A percentile compares a stretch with the other conserved stretches of the same genome.
phyloP scores from a whole-genome alignment of 2,797 vertebrate genomes.

The Gymnoscopelus microlampas region DNA sequence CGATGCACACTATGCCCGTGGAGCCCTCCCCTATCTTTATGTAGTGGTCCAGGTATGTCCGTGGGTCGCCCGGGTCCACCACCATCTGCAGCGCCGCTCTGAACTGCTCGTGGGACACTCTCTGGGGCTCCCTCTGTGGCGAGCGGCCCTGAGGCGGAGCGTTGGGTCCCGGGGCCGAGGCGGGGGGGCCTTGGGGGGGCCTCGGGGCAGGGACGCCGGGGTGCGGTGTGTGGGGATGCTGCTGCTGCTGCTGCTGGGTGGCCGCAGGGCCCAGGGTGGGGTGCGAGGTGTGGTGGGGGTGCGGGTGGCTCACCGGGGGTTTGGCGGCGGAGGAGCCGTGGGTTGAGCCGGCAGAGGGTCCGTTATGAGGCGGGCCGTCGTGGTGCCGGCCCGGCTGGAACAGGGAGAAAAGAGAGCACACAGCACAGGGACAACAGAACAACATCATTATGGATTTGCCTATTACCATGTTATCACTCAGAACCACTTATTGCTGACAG shows the following conservation, averaged over 20 bases:
- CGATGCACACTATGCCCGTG: slow-evolving; percentile 94
- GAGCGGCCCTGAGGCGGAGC: slow-evolving; percentile 78
- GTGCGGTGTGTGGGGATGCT: slow-evolving; percentile 65
- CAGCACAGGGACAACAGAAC: background rate
- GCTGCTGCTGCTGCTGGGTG: slow-evolving; percentile 41
- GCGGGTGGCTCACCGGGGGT: slow-evolving; percentile 62
- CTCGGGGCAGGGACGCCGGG: slow-evolving; percentile 69
- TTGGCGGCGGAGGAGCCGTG: slow-evolving; percentile 61
- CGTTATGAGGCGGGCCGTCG: slow-evolving; percentile 81
- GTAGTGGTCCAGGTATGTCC: slow-evolving; percentile 93
- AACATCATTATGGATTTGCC: too few species aligned
- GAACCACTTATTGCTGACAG: background rate
- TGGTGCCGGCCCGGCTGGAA: slow-evolving; percentile 72
- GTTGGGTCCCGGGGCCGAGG: slow-evolving; percentile 48
- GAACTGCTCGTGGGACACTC: slow-evolving; percentile 97
- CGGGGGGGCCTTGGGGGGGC: slow-evolving; percentile 15
- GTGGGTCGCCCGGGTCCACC: slow-evolving; percentile 93
- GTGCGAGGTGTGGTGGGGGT: slow-evolving; percentile 79
- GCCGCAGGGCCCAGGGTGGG: slow-evolving; percentile 73
- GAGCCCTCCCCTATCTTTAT: slow-evolving; percentile 97
- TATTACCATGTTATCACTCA: background rate
- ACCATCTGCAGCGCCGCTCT: slow-evolving; percentile 94
- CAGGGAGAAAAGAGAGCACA: background rate
- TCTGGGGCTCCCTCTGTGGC: slow-evolving; percentile 89
- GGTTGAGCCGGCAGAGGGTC: slow-evolving; percentile 68